These are phyloP conservation scores for Numenius arquata DNA, from an alignment of 2,113 vertebrate species.

Conservation along the genomic window DNA sequence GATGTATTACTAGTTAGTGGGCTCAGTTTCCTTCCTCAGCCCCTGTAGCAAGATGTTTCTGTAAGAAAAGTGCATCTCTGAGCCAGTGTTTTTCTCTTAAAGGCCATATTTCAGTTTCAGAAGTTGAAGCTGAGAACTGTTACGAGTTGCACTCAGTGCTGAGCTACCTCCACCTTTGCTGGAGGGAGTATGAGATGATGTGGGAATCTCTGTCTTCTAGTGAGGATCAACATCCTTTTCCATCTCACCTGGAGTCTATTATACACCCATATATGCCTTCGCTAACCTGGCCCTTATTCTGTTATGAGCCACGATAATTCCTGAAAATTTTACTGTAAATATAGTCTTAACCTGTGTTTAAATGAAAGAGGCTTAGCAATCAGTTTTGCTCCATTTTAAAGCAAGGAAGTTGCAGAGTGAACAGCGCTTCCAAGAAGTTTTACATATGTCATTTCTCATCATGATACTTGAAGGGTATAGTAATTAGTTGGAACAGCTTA, in stretches of 20 bases:
- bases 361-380: background rate
- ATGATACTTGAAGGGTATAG: background rate
- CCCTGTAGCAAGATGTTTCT: background rate
- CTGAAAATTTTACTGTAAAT: background rate
- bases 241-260: background rate
- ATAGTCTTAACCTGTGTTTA: background rate
- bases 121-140: background rate
- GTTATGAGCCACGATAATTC: background rate
- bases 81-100: background rate
- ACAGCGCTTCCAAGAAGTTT: background rate
- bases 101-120: background rate
- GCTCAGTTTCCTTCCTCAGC: background rate
- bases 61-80: background rate
- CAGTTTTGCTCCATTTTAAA: background rate
- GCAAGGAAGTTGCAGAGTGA: background rate
- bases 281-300: background rate
- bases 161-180: background rate
- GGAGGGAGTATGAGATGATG: background rate
- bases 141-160: rapidly evolving
- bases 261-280: background rate
- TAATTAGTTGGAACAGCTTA: slow-evolving; percentile 33
- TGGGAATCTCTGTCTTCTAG: background rate
- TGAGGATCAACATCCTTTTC: background rate
- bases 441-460: slow-evolving; percentile 15
- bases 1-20: background rate